These are phyloP conservation scores for Phaethon lepturus DNA, from an alignment of 2,113 vertebrate species.

Conservation along the genomic window DNA sequence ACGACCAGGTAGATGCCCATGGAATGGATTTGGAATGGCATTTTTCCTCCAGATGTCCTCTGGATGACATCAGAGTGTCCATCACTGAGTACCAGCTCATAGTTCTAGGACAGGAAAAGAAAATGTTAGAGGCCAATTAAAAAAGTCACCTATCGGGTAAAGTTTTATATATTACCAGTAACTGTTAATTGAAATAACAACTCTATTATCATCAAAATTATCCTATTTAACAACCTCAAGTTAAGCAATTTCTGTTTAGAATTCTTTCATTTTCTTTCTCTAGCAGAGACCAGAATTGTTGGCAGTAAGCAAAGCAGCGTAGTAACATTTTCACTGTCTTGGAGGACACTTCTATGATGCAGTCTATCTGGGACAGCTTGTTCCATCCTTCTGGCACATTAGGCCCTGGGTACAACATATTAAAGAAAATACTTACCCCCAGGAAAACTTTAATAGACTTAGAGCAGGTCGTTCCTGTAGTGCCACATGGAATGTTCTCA, in stretches of 20 bases:
- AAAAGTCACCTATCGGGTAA: not conserved
- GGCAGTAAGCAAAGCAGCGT: not conserved
- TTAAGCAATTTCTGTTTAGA: not conserved
- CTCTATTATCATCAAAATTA: not conserved
- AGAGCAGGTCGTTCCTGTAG: conserved; percentile 91
- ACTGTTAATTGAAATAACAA: not conserved
- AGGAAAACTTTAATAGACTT: conserved; percentile 91
- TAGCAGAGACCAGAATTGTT: not conserved
- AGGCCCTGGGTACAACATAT: not conserved
- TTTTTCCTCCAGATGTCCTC: conserved; percentile 58
- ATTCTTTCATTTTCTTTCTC: not conserved
- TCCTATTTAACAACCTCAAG: not conserved
- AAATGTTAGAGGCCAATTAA: not conserved
- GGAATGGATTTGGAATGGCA: conserved; percentile 79
- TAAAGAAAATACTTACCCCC: conserved; percentile 75
- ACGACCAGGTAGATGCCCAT: conserved; percentile 90
- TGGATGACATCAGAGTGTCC: conserved; percentile 80
- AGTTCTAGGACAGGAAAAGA: conserved; percentile 72
- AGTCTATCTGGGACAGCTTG: not conserved
- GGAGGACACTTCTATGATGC: not conserved
- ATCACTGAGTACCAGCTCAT: conserved; percentile 84
- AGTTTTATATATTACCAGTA: not conserved
- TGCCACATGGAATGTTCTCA: conserved; percentile 92
- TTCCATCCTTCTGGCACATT: not conserved
- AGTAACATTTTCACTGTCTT: not conserved